Evolutionary conservation across 1,140 invertebrate genomes (phyloP).

Genomic region (Pseudomyrmex gracilis): DNA sequence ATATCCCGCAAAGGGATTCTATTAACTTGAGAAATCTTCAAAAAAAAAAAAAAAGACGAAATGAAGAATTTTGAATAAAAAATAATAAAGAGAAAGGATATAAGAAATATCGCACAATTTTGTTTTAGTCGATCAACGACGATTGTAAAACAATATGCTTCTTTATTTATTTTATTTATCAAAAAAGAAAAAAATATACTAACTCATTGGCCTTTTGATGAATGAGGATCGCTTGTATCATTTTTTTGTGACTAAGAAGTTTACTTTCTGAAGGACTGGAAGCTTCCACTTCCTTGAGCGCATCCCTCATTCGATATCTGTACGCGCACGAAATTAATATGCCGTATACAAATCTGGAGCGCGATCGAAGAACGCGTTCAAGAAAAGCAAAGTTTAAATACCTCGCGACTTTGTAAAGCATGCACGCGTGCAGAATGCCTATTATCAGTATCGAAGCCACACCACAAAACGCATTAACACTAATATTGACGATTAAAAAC

Average conservation of each 20-base stretch:
- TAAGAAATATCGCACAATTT: too few species aligned
- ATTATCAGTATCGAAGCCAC: neutral
- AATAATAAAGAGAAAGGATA: too few species aligned
- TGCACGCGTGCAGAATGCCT: neutral
- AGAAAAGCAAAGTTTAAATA: neutral
- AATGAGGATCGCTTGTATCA: slow-evolving; percentile 7
- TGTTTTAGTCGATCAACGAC: too few species aligned
- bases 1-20: neutral
- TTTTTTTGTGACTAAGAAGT: neutral
- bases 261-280: slow-evolving; percentile 6
- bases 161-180: too few species aligned
- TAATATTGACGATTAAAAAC: neutral
- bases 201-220: slow-evolving; percentile 12
- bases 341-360: neutral
- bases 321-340: neutral
- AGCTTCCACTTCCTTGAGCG: neutral
- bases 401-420: slow-evolving; percentile 32
- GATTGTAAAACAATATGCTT: too few species aligned
- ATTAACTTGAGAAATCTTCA: slow-evolving; percentile 31
- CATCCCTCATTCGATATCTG: slow-evolving; percentile 13
- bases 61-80: slow-evolving; percentile 6
- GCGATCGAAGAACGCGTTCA: neutral
- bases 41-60: neutral
- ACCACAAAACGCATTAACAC: neutral
- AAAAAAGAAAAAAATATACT: slow-evolving; percentile 2